These are phyloP conservation scores for Lithophane semibrunnea DNA, from an alignment of 2,888 invertebrate genomes.

Conservation along the genomic window DNA sequence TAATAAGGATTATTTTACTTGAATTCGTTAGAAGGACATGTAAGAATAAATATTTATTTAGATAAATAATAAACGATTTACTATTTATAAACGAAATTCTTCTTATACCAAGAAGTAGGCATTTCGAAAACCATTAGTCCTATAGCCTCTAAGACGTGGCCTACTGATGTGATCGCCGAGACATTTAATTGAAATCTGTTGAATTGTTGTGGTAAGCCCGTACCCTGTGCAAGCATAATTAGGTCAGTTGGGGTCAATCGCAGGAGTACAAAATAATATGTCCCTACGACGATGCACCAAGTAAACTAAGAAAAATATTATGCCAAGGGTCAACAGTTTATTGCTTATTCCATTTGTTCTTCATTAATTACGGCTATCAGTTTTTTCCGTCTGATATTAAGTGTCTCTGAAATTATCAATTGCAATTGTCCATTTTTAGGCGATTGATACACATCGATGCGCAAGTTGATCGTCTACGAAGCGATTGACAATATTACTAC, in stretches of 20 bases:
- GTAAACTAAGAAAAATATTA: no score
- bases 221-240: slow-evolving; percentile 24
- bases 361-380: no score
- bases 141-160: slow-evolving; percentile 6
- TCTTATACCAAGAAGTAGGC: slow-evolving; percentile 9
- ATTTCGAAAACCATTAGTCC: slow-evolving; percentile 25
- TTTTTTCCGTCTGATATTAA: not conserved
- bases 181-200: slow-evolving; percentile 56
- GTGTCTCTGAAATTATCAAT: no score
- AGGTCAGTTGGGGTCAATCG: slow-evolving; percentile 30
- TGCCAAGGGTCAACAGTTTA: not conserved
- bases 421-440: no score
- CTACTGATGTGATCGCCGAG: slow-evolving; percentile 17
- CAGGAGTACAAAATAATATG: not conserved
- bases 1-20: no score
- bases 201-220: slow-evolving; percentile 46
- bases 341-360: not conserved
- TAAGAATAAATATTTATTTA: no score
- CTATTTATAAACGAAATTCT: no score
- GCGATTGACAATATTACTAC: no score
- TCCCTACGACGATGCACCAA: not conserved
- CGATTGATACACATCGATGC: no score
- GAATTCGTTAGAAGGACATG: no score
- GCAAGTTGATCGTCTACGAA: no score
- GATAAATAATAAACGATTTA: no score